Evolutionary conservation across 1,140 invertebrate genomes (phyloP), one percentile per base, ranked within the genome.

Genomic region (Drosophila kikkawai): DNA sequence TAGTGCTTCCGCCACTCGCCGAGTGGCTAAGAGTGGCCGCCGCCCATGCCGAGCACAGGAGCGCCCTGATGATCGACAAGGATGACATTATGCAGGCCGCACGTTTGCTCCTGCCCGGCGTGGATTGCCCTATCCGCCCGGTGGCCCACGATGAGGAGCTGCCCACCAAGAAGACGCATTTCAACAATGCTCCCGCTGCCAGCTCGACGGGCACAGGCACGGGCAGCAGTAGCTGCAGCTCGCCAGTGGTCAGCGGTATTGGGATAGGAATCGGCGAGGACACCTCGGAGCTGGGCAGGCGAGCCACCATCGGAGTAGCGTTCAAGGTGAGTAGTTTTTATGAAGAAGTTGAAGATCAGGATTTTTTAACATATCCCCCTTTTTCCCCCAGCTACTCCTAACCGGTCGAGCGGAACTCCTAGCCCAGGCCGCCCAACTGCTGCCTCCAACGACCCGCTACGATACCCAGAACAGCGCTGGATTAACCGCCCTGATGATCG

Each of bases 51-150:
- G 96, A 97, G 58, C 95, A 98, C 83, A 94, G 97, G n/a, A 96
- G 96, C 57, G 95, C 96, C 0, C 93, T 95, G 8, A 94, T 96
- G 42, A 94, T 98, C 15, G 97, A 98, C 92, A 96, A 96, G 64
- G 97, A 98, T 91, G 97, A 98, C 90, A 95, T 98, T 9, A 95
- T 96, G 94, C 97, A 98, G 93, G 97, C 97, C 1, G 97, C 97
- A 0, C 93, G 97, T 39, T 91, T 98, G 17, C 93, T 98, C 12
- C 93, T 98, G 36, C 97, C 97, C 2, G 97, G 97, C 32, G 97
- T 98, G 0, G 97, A 98, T 92, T 98, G 97, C 93, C 97, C 97
- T 12, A 95, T 97, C 2, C 93, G 97, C 66, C 94, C 96, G 9
- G 94, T 97, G 56, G 94, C 92, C 78, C 94, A 93, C 19, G 93